A percentile compares a stretch with the other conserved stretches of the same genome.
Conservation (phyloP, 2,113 vertebrate genomes). For the Coreoperca whiteheadi region DNA sequence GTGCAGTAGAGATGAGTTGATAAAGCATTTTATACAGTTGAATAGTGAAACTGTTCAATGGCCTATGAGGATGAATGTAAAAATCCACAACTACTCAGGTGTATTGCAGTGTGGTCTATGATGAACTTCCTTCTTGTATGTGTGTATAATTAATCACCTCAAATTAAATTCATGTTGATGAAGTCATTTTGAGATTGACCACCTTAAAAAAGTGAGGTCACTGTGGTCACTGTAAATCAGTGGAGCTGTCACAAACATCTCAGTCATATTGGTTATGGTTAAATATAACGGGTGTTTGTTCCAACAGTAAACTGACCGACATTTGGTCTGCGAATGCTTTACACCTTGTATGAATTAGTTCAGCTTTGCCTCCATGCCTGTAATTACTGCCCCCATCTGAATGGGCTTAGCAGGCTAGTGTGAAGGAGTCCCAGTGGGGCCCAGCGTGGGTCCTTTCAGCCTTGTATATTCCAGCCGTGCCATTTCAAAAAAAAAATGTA, state of each 20-base stretch:
- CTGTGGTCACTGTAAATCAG: conserved; percentile 39
- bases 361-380: conserved; percentile 75
- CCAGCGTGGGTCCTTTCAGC: conserved; percentile 83
- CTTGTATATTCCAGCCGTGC: conserved; percentile 79
- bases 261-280: conserved; percentile 43
- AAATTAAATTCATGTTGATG: conserved; percentile 32
- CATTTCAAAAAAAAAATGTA: conserved; percentile 80
- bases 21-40: neutral
- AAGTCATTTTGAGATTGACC: conserved; percentile 54
- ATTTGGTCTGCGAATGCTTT: conserved; percentile 60
- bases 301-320: conserved; percentile 58
- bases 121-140: conserved; percentile 29
- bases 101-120: neutral
- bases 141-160: conserved; percentile 42
- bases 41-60: conserved; percentile 1
- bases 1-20: neutral
- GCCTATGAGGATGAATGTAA: neutral
- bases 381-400: conserved; percentile 83
- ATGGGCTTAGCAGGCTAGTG: conserved; percentile 78
- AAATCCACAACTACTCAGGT: neutral
- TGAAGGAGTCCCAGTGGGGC: conserved; percentile 79
- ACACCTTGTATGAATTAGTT: conserved; percentile 82
- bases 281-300: conserved; percentile 40
- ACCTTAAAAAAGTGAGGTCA: conserved; percentile 34
- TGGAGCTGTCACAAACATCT: conserved; percentile 47